phyloP scores from a whole-genome alignment of 2,888 invertebrate species.

The Eupithecia centaureata region DNA sequence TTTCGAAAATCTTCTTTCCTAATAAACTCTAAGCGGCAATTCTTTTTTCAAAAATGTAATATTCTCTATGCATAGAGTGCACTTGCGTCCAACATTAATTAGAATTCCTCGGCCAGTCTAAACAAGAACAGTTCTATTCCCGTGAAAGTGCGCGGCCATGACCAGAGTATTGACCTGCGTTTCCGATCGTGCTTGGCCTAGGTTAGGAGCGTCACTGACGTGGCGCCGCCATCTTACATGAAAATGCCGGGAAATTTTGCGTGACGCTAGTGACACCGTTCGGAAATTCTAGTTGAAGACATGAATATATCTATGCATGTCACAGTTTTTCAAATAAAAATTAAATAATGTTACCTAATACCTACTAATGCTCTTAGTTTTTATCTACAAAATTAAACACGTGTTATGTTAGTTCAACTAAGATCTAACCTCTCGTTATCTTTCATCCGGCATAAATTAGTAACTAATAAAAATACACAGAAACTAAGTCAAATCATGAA shows the following conservation, averaged over 20 bases:
- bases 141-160: conserved; percentile 79
- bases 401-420: neutral
- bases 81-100: conserved; percentile 48
- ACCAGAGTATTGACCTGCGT: conserved; percentile 78
- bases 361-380: neutral
- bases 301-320: neutral
- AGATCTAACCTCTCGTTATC: neutral
- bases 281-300: neutral
- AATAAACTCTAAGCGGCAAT: neutral
- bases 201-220: conserved; percentile 75
- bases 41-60: neutral
- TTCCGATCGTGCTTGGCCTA: conserved; percentile 76
- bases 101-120: conserved; percentile 68
- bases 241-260: conserved; percentile 56
- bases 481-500: neutral
- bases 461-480: neutral
- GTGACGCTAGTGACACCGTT: conserved; percentile 19
- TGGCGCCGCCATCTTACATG: conserved; percentile 60
- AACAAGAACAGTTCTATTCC: conserved; percentile 70
- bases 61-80: neutral
- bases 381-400: neutral
- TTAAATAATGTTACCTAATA: neutral
- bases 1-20: too few relatives aligned
- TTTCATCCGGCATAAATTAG: neutral
- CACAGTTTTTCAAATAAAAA: neutral